A percentile compares a stretch with the other conserved stretches of the same genome.
These are phyloP conservation scores for Drosophila algonquin DNA, from an alignment of 2,888 invertebrate species.

Conservation along the genomic window DNA sequence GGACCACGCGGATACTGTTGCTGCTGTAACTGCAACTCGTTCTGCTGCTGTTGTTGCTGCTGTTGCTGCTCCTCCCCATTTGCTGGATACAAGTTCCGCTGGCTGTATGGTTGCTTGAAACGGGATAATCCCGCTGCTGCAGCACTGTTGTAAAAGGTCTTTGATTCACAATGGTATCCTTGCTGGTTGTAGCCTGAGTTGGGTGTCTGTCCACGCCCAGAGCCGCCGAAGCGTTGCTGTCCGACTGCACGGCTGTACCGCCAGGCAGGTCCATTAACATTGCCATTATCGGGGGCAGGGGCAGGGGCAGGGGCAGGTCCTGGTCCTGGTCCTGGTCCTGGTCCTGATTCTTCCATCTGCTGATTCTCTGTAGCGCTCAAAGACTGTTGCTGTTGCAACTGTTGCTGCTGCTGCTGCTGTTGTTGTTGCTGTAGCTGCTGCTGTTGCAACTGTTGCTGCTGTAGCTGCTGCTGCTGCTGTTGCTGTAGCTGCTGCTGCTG, in stretches of 20 bases:
- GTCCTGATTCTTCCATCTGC: neutral
- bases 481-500: neutral
- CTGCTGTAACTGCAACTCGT: neutral
- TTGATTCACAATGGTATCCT: constrained; percentile 52
- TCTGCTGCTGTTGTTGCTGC: constrained; percentile 1
- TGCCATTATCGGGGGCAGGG: neutral
- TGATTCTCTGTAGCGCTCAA: constrained; percentile 11
- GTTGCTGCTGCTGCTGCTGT: neutral
- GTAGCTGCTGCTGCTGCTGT: neutral
- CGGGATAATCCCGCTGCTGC: constrained; percentile 28
- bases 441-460: neutral
- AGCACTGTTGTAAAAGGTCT: constrained; percentile 65
- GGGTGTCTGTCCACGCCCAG: constrained; percentile 6
- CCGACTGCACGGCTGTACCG: neutral
- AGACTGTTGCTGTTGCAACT: constrained; percentile 6
- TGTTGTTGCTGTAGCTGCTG: neutral
- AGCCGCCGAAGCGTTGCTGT: neutral
- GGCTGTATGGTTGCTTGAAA: constrained; percentile 23
- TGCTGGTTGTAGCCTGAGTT: constrained; percentile 1
- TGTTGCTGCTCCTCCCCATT: constrained; percentile 6
- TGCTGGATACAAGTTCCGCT: neutral
- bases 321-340: neutral
- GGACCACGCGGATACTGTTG: neutral
- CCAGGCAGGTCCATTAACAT: neutral
- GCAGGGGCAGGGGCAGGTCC: too few species aligned